Percentiles rank a stretch among this genome's conserved stretches.
Conservation (phyloP, 92 coral and sea anemone species). For the Epizoanthus stellaris region DNA sequence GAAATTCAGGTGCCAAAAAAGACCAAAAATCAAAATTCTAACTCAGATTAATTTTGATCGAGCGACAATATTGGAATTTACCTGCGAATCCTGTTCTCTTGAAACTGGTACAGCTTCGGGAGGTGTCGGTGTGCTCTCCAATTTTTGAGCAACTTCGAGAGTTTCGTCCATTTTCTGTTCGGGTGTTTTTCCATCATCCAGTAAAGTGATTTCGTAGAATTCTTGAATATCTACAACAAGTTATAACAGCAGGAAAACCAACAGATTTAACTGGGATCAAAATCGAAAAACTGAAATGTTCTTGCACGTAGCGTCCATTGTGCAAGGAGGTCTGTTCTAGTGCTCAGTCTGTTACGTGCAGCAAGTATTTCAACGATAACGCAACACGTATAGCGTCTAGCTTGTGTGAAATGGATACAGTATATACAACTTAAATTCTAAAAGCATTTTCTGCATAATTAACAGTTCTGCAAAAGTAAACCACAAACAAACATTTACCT, state of each 20-base stretch:
- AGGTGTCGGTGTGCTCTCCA: constrained; percentile 66
- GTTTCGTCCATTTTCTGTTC: constrained; percentile 87
- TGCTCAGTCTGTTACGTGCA: too few relatives aligned
- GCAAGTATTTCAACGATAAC: too few relatives aligned
- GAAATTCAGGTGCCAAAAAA: neutral
- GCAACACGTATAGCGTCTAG: too few relatives aligned
- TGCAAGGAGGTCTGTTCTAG: too few relatives aligned
- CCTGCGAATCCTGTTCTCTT: constrained; percentile 26
- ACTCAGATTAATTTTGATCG: neutral
- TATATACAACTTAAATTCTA: neutral
- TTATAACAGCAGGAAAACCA: neutral
- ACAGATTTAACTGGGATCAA: constrained; percentile 11
- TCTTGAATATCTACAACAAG: constrained; percentile 88
- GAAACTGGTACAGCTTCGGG: constrained; percentile 13
- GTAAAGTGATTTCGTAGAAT: constrained; percentile 90
- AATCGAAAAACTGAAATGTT: neutral
- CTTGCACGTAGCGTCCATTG: neutral
- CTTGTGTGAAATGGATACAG: too few relatives aligned
- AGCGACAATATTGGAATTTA: constrained; percentile 1
- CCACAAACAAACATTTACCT: constrained; percentile 67
- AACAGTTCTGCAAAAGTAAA: neutral
- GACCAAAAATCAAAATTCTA: neutral
- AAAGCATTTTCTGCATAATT: constrained; percentile 23
- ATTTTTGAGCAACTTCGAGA: constrained; percentile 81
- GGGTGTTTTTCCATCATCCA: constrained; percentile 87